phyloP scores from a whole-genome alignment of 1,140 invertebrate genomes.

The Drosophila bocki region DNA sequence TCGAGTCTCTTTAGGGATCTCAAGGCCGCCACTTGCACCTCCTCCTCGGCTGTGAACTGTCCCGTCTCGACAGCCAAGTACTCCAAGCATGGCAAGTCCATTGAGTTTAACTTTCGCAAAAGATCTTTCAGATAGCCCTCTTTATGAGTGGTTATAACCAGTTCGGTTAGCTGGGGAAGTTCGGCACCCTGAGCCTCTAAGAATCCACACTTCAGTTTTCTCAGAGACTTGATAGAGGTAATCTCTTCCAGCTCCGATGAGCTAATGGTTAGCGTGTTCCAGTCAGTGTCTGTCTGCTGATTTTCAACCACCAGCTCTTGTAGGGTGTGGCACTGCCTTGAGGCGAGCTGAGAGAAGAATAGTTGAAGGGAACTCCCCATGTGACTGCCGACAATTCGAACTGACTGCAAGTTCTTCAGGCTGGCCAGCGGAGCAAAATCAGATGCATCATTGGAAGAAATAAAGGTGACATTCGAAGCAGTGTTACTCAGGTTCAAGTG shows the following conservation, averaged over 20 bases:
- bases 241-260: neutral
- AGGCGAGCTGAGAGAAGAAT: conserved; percentile 3
- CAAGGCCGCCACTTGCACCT: neutral
- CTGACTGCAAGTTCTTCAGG: neutral
- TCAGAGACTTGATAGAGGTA: neutral
- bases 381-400: neutral
- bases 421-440: conserved; percentile 1
- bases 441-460: neutral
- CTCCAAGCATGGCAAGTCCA: neutral
- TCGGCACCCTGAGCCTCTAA: neutral
- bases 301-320: neutral
- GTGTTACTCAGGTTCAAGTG: neutral
- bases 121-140: neutral
- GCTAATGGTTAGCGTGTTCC: neutral
- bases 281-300: neutral
- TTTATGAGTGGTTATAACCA: neutral
- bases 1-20: neutral
- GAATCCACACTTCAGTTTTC: conserved; percentile 10
- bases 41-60: neutral
- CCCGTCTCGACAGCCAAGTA: neutral
- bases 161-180: neutral
- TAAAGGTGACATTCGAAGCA: neutral
- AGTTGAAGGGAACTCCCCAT: neutral
- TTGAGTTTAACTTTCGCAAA: neutral
- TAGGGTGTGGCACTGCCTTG: neutral